Percentiles rank a stretch among this genome's conserved stretches.
These are phyloP conservation scores for Meloidogyne floridensis DNA, from an alignment of 1,140 invertebrate genomes.

Conservation along the genomic window DNA sequence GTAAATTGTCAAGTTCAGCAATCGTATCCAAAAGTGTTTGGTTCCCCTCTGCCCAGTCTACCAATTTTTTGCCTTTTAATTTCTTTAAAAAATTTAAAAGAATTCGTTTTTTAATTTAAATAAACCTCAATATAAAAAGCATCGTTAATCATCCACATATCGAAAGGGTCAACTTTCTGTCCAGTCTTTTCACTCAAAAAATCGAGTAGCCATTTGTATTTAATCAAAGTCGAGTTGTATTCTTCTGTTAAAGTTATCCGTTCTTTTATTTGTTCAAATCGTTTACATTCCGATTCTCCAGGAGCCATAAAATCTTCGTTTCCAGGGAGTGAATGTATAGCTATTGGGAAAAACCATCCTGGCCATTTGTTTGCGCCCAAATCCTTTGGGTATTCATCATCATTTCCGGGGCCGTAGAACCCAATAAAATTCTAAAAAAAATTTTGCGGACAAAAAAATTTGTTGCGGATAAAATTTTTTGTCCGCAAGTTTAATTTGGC, in stretches of 20 bases:
- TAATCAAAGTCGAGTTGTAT: slow-evolving; percentile 13
- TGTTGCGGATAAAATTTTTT: too few species aligned
- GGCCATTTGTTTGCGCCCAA: slow-evolving; percentile 27
- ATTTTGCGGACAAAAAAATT: too few species aligned
- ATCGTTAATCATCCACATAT: slow-evolving; percentile 37
- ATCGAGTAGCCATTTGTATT: slow-evolving; percentile 27
- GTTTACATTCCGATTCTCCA: slow-evolving; percentile 20
- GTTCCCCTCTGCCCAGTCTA: slow-evolving; percentile 20
- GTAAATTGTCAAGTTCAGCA: slow-evolving; percentile 17
- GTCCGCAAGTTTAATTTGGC: too few species aligned
- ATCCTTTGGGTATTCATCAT: slow-evolving; percentile 31
- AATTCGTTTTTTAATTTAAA: slow-evolving; percentile 13
- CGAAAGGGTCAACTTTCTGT: slow-evolving; percentile 21
- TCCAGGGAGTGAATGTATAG: slow-evolving; percentile 41
- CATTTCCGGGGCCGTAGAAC: slow-evolving; percentile 31
- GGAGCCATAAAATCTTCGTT: slow-evolving; percentile 25
- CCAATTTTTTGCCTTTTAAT: slow-evolving; percentile 19
- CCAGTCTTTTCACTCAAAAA: slow-evolving; percentile 23
- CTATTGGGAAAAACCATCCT: slow-evolving; percentile 29
- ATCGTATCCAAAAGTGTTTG: slow-evolving; percentile 18
- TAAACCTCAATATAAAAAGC: slow-evolving; percentile 33
- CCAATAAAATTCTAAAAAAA: slow-evolving; percentile 37
- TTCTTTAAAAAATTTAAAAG: not conserved
- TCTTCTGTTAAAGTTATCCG: slow-evolving; percentile 28
- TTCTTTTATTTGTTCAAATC: slow-evolving; percentile 9